Evolutionary conservation across 2,797 vertebrate species (phyloP).

Genomic region (Alcedo quadribrachys): DNA sequence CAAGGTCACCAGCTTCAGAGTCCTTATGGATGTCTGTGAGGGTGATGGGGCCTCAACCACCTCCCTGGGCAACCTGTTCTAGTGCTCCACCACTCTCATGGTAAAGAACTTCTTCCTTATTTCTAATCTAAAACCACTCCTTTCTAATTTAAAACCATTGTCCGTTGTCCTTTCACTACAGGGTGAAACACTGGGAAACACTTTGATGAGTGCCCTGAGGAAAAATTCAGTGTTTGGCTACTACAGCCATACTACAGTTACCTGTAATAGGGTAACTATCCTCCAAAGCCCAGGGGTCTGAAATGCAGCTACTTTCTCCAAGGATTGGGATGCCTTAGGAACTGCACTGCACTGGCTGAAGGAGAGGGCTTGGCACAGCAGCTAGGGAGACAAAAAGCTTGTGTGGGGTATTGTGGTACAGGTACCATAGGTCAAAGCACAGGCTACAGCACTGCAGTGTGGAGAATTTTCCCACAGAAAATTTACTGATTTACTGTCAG

Average conservation of each 20-base stretch:
- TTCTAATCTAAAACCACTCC: too few species aligned
- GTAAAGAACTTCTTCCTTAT: too few species aligned
- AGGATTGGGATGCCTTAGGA: neutral
- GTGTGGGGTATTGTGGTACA: neutral
- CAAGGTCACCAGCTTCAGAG: neutral
- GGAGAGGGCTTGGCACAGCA: neutral
- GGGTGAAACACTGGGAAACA: neutral
- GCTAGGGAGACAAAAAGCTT: neutral
- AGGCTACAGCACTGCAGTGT: neutral
- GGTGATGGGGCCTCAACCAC: too few species aligned
- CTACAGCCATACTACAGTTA: neutral
- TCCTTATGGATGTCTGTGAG: neutral
- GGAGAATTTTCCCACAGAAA: too few species aligned
- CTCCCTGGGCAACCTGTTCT: too few species aligned
- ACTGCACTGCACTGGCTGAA: neutral
- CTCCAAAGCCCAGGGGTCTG: neutral
- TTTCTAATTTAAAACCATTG: too few species aligned
- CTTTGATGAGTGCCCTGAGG: rapidly evolving
- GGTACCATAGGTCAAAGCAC: neutral
- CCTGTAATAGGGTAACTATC: neutral
- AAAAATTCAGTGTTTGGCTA: neutral
- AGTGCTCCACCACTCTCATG: too few species aligned
- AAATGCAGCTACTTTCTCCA: neutral
- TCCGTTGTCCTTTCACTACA: too few species aligned
- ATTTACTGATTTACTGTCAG: too few species aligned